Evolutionary conservation across 1,140 invertebrate species (phyloP).

Genomic region (Drosophila lacteicornis): DNA sequence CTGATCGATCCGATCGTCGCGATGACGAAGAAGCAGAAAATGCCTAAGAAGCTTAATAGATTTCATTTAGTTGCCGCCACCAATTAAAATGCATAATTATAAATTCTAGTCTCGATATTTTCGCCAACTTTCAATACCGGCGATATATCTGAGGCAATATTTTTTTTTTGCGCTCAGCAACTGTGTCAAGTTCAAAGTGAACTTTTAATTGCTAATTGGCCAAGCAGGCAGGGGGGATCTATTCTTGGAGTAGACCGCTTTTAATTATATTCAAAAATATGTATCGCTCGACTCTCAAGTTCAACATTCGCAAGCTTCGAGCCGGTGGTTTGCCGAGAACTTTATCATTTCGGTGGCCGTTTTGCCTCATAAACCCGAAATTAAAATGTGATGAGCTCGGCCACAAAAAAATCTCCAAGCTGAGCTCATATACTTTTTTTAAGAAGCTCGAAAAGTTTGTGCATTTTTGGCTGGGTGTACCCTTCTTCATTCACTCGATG

Average conservation of each 20-base stretch:
- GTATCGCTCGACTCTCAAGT: constrained; percentile 62
- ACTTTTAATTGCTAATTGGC: constrained; percentile 61
- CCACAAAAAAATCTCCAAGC: constrained; percentile 1
- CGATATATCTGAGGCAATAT: constrained; percentile 20
- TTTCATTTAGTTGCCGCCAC: constrained; percentile 41
- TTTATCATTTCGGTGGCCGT: constrained; percentile 50
- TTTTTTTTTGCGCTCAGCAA: constrained; percentile 48
- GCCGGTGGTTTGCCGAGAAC: constrained; percentile 54
- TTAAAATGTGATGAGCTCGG: constrained; percentile 11
- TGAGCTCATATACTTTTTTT: constrained; percentile 22
- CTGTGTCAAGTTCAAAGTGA: constrained; percentile 75
- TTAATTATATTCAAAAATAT: constrained; percentile 54
- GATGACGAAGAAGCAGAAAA: constrained; percentile 52
- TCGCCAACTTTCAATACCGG: constrained; percentile 33
- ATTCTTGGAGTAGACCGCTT: constrained; percentile 56
- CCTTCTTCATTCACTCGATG: constrained; percentile 6
- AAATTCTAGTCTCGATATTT: constrained; percentile 57
- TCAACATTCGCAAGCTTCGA: constrained; percentile 40
- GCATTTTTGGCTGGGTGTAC: constrained; percentile 10
- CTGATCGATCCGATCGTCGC: constrained; percentile 53
- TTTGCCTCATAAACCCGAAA: constrained; percentile 56
- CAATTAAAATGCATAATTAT: constrained; percentile 53
- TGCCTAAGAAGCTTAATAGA: constrained; percentile 51
- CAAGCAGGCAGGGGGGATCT: constrained; percentile 37
- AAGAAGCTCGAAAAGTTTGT: not conserved